phyloP scores from a whole-genome alignment of 2,888 invertebrate species.

The Choreutis nemorana region DNA sequence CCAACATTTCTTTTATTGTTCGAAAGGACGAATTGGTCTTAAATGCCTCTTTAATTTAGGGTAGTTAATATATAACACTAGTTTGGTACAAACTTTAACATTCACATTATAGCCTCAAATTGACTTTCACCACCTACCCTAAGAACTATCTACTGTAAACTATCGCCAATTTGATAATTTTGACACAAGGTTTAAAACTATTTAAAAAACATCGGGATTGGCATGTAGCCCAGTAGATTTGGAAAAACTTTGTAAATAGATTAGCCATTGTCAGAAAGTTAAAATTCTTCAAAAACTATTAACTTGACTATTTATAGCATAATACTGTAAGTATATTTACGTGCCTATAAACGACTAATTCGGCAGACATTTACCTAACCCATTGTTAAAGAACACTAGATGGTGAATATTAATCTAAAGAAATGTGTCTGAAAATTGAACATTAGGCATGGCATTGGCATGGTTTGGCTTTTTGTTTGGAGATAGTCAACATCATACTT shows the following conservation, averaged over 20 bases:
- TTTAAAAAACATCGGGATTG: constrained; percentile 13
- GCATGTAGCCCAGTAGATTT: constrained; percentile 24
- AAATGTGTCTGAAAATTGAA: not conserved
- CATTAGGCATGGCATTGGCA: too few species aligned
- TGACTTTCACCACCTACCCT: constrained; percentile 46
- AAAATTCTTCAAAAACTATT: constrained; percentile 47
- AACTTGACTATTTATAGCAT: constrained; percentile 26
- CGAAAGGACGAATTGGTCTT: constrained; percentile 50
- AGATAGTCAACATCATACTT: too few species aligned
- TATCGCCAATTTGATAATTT: constrained; percentile 30
- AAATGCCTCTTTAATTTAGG: constrained; percentile 32
- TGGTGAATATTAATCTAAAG: constrained; percentile 23
- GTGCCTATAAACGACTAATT: constrained; percentile 55
- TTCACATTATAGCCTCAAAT: constrained; percentile 40
- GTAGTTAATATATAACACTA: constrained; percentile 20
- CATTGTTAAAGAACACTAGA: constrained; percentile 49
- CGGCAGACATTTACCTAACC: constrained; percentile 47
- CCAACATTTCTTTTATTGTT: constrained; percentile 47
- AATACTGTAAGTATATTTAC: constrained; percentile 22
- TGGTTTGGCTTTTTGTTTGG: too few species aligned
- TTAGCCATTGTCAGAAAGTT: constrained; percentile 32
- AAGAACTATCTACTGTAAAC: constrained; percentile 44
- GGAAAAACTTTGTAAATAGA: constrained; percentile 34
- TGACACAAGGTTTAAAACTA: constrained; percentile 16
- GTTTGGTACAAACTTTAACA: constrained; percentile 26